Base-by-base conservation (phyloP, 2,113 vertebrate genomes). In the Actinemys pallida region DNA sequence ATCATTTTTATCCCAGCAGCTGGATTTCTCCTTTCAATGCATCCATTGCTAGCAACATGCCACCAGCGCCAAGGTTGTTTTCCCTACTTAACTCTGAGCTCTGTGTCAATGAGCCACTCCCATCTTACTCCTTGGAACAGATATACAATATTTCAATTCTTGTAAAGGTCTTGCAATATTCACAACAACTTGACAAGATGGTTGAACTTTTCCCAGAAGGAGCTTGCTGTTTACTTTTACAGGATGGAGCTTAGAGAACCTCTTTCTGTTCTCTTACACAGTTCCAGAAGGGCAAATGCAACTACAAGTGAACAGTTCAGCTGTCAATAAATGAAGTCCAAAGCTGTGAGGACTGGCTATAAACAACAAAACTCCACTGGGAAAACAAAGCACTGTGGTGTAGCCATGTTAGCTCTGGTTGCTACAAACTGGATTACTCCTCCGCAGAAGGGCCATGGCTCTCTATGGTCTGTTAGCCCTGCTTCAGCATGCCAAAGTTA, bases 201-300 rank as follows among this genome's bases (percentile, higher is more conserved):
- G 92, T 92, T 95, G 90, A 97, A 62, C 89, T 53, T 92, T 94
- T 86, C 95, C 96, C 93, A 97, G 84, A 91, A 96, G 92, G 81
- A 95, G 80, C 82, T 96, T 94, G 93, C 94, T 93, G 89, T 25
- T 7, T 81, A 88, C 94, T 83, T 69, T 84, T 81, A 93, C 88
- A 96, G 83, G 85, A 81, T 54, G 72, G 88, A 89, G 86, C n/a
- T 92, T 91, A 29, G 83, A 93, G 85, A 95, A 91, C 72, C 75
- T 52, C 91, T 89, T 86, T 92, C 85, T 83, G 88, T 79, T 85
- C 78, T 96, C 90, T 90, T 94, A 91, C 81, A 56, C 84, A 95
- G 82, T 89, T 92, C 88, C 5, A 1, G 42, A 92, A 94, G 90
- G 76, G 47, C 86, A 93, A 75, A 80, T 62, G 62, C 86, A 92